phyloP scores from a whole-genome alignment of 2,113 vertebrate species.

The Thomomys bottae region DNA sequence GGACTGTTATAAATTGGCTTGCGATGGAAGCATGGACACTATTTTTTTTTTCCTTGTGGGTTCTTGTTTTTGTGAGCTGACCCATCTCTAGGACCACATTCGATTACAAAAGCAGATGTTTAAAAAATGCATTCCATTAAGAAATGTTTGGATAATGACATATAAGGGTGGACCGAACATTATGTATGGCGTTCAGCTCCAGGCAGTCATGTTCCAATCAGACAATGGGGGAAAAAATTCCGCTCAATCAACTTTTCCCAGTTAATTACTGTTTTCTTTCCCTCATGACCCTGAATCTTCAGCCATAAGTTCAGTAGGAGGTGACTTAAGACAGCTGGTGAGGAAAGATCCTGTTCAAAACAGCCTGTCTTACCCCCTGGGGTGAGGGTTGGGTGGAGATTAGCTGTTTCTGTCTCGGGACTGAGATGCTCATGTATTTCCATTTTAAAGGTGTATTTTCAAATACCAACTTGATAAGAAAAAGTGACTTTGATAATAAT shows the following conservation, averaged over 20 bases:
- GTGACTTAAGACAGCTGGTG: slow-evolving; percentile 86
- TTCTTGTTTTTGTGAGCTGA: slow-evolving; percentile 69
- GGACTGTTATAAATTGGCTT: slow-evolving; percentile 61
- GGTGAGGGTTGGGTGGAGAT: slow-evolving; percentile 56
- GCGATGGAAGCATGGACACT: slow-evolving; percentile 25
- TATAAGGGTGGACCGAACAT: slow-evolving; percentile 54
- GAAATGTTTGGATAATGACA: slow-evolving; percentile 81
- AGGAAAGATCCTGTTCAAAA: slow-evolving; percentile 88
- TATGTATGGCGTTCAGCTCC: slow-evolving; percentile 73
- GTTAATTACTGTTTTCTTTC: slow-evolving; percentile 91
- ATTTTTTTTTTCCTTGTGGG: slow-evolving; percentile 53
- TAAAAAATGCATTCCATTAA: slow-evolving; percentile 76
- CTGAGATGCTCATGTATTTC: neutral
- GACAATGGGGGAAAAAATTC: slow-evolving; percentile 74
- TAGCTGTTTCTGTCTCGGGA: neutral
- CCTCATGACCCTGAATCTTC: slow-evolving; percentile 85
- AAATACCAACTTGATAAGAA: slow-evolving; percentile 17
- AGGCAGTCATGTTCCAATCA: slow-evolving; percentile 79
- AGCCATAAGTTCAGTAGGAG: slow-evolving; percentile 88
- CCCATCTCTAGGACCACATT: slow-evolving; percentile 71
- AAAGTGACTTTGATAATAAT: neutral
- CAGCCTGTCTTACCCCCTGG: slow-evolving; percentile 82
- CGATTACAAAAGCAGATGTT: slow-evolving; percentile 76
- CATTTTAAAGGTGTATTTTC: slow-evolving; percentile 41
- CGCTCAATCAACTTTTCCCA: slow-evolving; percentile 85